These are phyloP conservation scores for Eupithecia insigniata DNA, from an alignment of 2,888 invertebrate species.

Conservation along the genomic window DNA sequence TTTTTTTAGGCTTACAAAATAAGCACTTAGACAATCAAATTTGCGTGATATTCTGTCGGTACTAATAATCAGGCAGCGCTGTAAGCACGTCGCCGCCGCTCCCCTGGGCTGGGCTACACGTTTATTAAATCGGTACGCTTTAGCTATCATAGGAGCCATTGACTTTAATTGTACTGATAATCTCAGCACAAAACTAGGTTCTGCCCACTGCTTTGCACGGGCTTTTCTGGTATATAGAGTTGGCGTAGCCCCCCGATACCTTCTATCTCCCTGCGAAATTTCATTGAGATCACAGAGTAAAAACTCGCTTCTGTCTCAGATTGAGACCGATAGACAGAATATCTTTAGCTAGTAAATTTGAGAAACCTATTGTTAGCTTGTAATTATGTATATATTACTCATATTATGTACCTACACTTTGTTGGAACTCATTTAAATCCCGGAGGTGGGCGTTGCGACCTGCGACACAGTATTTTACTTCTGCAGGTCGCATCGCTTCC, in stretches of 20 bases:
- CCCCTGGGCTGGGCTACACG: slow-evolving; percentile 19
- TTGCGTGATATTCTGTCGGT: not conserved
- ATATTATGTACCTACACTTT: no score
- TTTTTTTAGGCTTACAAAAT: no score
- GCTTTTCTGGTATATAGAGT: not conserved
- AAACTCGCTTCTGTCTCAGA: no score
- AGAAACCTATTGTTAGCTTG: no score
- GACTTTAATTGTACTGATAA: slow-evolving; percentile 12
- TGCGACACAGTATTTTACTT: no score
- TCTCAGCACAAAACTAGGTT: not conserved
- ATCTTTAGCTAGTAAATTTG: not conserved
- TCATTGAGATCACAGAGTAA: no score
- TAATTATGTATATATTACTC: no score
- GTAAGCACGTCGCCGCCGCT: not conserved
- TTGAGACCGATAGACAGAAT: not conserved
- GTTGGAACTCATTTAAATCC: no score
- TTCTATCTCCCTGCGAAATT: not conserved
- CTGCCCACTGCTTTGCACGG: not conserved
- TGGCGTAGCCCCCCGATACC: not conserved
- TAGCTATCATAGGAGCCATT: slow-evolving; percentile 23
- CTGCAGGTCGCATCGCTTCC: no score
- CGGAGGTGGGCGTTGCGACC: no score
- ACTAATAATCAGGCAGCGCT: not conserved
- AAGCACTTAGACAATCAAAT: no score
- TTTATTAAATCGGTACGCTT: slow-evolving; percentile 27